Percentiles rank a stretch among this genome's conserved stretches.
Evolutionary conservation across 2,888 invertebrate genomes (phyloP).

Genomic region (Torymus aiolomorphi): DNA sequence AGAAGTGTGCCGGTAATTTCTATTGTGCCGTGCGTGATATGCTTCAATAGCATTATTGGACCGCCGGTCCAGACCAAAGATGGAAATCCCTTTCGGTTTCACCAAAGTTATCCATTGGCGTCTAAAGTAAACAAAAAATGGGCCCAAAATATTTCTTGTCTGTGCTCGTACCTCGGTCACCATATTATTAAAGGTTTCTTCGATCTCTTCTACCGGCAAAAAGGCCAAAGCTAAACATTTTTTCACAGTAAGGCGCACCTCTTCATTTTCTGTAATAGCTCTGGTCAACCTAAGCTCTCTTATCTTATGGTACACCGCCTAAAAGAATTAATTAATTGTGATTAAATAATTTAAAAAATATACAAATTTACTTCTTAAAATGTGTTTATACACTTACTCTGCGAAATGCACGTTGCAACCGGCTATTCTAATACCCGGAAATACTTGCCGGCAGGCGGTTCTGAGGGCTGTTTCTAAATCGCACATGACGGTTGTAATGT

Average conservation of each 20-base stretch:
- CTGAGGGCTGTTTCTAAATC: too few relatives aligned
- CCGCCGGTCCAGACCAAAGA: background rate
- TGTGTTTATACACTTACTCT: too few relatives aligned
- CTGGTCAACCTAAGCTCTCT: background rate
- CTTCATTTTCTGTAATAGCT: background rate
- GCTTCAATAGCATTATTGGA: background rate
- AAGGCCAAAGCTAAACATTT: background rate
- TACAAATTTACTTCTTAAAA: too few relatives aligned
- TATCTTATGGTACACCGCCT: background rate
- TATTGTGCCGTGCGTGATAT: background rate
- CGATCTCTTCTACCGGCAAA: too few relatives aligned
- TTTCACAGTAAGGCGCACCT: background rate
- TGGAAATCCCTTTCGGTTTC: background rate
- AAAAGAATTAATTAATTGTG: background rate
- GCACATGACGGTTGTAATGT: too few relatives aligned
- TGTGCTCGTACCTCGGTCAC: too few relatives aligned
- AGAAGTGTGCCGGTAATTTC: background rate
- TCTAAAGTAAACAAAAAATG: background rate
- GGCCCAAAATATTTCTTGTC: too few relatives aligned
- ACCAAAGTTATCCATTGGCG: background rate
- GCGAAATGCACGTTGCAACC: too few relatives aligned
- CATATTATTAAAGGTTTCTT: too few relatives aligned
- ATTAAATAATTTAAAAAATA: background rate
- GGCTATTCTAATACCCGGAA: too few relatives aligned
- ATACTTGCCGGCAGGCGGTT: too few relatives aligned